phyloP scores from a whole-genome alignment of 2,797 vertebrate genomes.

The Brachyrhaphis roseni region DNA sequence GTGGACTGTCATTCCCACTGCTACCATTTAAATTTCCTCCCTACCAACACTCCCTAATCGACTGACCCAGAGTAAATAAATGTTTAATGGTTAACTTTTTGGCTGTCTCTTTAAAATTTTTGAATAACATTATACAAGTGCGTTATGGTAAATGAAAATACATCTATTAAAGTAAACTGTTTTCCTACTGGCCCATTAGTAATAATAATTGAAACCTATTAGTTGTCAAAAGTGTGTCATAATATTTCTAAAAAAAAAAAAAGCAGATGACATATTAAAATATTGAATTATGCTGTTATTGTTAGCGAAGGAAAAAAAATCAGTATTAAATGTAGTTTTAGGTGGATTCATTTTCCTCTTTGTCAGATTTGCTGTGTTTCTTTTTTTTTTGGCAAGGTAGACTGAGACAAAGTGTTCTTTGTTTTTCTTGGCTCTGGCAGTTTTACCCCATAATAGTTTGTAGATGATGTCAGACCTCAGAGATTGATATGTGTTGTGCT shows the following conservation, averaged over 20 bases:
- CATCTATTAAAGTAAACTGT: background rate
- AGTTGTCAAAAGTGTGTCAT: background rate
- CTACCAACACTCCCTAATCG: background rate
- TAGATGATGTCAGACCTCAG: background rate
- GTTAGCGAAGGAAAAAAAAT: background rate
- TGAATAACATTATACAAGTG: background rate
- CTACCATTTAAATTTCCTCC: background rate
- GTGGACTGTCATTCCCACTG: background rate
- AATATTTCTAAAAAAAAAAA: background rate
- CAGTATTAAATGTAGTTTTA: background rate
- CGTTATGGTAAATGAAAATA: background rate
- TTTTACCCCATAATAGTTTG: background rate
- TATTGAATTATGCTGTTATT: background rate
- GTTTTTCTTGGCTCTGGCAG: background rate
- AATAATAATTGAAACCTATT: background rate
- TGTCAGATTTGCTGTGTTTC: background rate
- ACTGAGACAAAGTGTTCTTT: background rate
- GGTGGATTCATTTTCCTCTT: background rate
- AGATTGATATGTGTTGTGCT: background rate
- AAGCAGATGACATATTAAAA: background rate
- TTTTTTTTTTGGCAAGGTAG: background rate
- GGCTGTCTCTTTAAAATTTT: background rate
- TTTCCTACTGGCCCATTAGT: background rate
- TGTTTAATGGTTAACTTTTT: background rate
- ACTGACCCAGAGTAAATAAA: background rate